Conservation (phyloP, 2,888 invertebrate species). For the Epicampocera succincta region DNA sequence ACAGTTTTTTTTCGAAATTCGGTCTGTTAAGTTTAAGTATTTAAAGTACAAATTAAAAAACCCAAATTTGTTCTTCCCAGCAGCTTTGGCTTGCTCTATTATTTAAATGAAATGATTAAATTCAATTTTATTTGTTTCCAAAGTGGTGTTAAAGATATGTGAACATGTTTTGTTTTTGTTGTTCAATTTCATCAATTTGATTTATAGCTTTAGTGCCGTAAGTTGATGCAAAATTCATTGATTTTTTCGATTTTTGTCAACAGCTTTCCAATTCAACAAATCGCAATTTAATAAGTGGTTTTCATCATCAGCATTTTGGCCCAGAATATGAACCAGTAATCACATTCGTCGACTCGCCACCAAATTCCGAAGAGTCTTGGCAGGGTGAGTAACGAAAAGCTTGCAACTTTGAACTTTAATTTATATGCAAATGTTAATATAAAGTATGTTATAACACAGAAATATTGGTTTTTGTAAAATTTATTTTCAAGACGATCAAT, state of each 20-base stretch:
- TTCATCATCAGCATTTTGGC: slow-evolving; percentile 79
- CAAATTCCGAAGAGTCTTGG: slow-evolving; percentile 82
- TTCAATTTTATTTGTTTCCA: too few species aligned
- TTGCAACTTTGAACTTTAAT: neutral
- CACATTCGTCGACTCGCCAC: slow-evolving; percentile 82
- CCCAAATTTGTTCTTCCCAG: slow-evolving; percentile 1
- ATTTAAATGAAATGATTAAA: too few species aligned
- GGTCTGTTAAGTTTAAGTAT: slow-evolving; percentile 19
- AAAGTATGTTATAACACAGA: neutral
- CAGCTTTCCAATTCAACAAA: slow-evolving; percentile 73
- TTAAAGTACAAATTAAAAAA: slow-evolving; percentile 2
- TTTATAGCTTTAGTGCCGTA: neutral
- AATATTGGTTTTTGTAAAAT: neutral
- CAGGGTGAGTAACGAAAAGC: slow-evolving; percentile 76
- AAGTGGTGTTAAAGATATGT: too few species aligned
- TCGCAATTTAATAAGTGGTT: slow-evolving; percentile 77
- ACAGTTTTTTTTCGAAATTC: slow-evolving; percentile 23
- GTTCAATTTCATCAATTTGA: neutral
- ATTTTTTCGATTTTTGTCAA: slow-evolving; percentile 37
- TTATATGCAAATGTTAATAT: neutral
- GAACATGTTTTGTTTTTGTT: too few species aligned
- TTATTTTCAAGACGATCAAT: slow-evolving; percentile 75
- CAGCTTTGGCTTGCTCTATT: too few species aligned
- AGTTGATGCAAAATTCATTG: neutral
- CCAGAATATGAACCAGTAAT: slow-evolving; percentile 81